phyloP scores from a whole-genome alignment of 37 sponge, comb jelly and placozoan genomes.

The Tethya wilhelma region DNA sequence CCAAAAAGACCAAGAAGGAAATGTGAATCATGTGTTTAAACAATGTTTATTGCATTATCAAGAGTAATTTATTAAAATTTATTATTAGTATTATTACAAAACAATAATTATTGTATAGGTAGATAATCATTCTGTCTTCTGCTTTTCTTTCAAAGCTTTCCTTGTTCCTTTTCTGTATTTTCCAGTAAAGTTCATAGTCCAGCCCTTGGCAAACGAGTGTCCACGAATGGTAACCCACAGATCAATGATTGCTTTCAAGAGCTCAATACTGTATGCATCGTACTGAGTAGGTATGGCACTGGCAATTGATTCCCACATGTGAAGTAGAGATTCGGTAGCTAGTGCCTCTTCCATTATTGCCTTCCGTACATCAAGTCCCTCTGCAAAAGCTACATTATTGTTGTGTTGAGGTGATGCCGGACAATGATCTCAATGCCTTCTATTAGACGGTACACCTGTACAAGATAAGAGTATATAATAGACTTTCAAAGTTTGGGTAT shows the following conservation, averaged over 20 bases:
- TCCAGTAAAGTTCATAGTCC: constrained; percentile 1
- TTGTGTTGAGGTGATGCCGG: not conserved
- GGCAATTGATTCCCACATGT: constrained; percentile 16
- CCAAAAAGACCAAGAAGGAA: not conserved
- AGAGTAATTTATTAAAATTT: not conserved
- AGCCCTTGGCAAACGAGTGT: constrained; percentile 38
- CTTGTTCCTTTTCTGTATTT: constrained; percentile 20
- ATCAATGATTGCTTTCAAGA: constrained; percentile 13
- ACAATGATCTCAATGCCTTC: constrained; percentile 14
- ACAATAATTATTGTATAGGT: not conserved
- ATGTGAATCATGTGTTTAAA: not conserved
- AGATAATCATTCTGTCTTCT: not conserved
- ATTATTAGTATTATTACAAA: too few relatives aligned
- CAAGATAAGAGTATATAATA: too few relatives aligned
- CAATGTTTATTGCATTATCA: not conserved
- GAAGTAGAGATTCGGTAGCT: not conserved
- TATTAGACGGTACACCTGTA: constrained; percentile 18
- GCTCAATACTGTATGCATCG: constrained; percentile 23
- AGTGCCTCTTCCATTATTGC: constrained; percentile 2
- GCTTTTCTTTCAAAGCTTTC: not conserved
- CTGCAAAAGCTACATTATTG: not conserved
- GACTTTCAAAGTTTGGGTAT: too few relatives aligned
- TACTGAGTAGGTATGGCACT: constrained; percentile 16
- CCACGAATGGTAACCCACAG: constrained; percentile 36
- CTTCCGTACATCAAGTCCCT: not conserved